These are phyloP conservation scores for Anguilla megastoma DNA, from an alignment of 2,797 vertebrate species.

Conservation along the genomic window DNA sequence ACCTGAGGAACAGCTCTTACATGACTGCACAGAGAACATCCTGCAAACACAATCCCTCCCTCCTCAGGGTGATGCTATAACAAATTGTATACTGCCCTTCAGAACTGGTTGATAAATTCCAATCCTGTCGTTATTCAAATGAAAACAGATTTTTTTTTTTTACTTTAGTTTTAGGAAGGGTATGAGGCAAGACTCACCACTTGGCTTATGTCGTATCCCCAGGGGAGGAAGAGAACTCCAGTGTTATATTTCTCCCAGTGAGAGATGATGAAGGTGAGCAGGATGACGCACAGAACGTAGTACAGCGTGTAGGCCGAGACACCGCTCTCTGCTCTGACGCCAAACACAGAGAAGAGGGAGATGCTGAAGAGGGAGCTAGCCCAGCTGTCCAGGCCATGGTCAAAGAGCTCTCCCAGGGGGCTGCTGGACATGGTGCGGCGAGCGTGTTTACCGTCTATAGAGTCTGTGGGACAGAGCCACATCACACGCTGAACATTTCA, in stretches of 20 bases:
- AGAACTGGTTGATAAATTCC: background rate
- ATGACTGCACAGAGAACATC: background rate
- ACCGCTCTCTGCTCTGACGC: constrained; percentile 55
- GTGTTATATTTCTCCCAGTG: constrained; percentile 72
- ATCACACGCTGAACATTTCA: background rate
- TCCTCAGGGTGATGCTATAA: background rate
- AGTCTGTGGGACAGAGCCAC: constrained; percentile 54
- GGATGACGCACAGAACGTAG: constrained; percentile 59
- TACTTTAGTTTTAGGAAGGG: background rate
- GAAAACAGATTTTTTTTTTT: background rate
- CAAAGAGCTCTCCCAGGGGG: constrained; percentile 67
- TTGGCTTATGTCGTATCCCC: constrained; percentile 69
- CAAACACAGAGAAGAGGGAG: constrained; percentile 67
- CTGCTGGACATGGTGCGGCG: constrained; percentile 67
- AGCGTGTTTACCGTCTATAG: constrained; percentile 68
- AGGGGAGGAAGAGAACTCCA: constrained; percentile 67
- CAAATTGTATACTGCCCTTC: background rate
- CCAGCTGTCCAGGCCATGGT: constrained; percentile 71
- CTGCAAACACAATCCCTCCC: background rate
- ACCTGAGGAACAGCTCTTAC: background rate
- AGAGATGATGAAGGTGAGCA: constrained; percentile 68
- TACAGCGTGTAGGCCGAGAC: constrained; percentile 63
- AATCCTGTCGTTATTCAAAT: background rate
- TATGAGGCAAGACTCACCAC: constrained; percentile 55
- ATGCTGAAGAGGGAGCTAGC: constrained; percentile 65